phyloP scores from a whole-genome alignment of 2,888 invertebrate species.

The Bhutanitis thaidina region DNA sequence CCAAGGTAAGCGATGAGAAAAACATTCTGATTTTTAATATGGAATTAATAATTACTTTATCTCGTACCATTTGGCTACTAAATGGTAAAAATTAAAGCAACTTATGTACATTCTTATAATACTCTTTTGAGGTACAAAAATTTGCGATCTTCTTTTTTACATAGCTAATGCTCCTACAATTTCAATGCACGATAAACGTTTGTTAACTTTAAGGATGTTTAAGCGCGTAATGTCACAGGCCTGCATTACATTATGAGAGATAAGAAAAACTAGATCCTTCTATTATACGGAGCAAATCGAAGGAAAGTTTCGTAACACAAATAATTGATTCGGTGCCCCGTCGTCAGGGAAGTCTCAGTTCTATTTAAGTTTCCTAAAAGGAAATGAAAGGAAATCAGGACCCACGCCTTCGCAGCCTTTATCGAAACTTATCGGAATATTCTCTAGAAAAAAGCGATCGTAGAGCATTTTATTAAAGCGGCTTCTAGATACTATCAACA shows the following conservation, averaged over 20 bases:
- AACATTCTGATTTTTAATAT: no score
- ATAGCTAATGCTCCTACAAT: no score
- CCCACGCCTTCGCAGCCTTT: constrained; percentile 64
- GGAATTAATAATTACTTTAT: no score
- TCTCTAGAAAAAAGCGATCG: constrained; percentile 48
- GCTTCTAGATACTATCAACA: constrained; percentile 47
- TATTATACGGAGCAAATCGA: constrained; percentile 57
- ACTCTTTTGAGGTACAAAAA: no score
- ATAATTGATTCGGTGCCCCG: constrained; percentile 75
- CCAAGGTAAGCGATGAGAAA: no score
- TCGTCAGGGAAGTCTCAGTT: constrained; percentile 74
- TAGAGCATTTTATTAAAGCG: constrained; percentile 56
- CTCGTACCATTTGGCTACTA: no score
- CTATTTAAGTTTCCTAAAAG: constrained; percentile 79
- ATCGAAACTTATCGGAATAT: constrained; percentile 73
- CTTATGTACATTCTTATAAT: no score
- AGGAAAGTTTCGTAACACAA: constrained; percentile 68
- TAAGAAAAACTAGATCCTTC: constrained; percentile 47
- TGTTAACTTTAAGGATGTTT: no score
- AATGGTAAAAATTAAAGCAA: no score
- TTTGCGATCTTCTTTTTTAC: no score
- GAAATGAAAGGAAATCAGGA: constrained; percentile 79
- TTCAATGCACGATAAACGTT: no score
- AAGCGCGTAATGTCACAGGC: constrained; percentile 25
- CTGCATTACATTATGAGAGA: constrained; percentile 39